Conservation (phyloP, 2,797 vertebrate species). For the Poeciliopsis infans region DNA sequence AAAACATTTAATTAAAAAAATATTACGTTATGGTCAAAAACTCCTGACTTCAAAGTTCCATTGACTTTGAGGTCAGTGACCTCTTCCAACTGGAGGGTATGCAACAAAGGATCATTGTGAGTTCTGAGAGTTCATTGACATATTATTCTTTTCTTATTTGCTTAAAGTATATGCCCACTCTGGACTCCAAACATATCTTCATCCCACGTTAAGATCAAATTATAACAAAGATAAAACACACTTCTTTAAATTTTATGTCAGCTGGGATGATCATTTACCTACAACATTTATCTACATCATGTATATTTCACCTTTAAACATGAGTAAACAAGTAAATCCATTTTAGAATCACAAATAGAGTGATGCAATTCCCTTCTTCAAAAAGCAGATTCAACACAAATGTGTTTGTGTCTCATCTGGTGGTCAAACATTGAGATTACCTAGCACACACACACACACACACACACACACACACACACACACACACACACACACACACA, state of each 20-base stretch:
- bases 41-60: background rate
- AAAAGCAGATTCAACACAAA: slow-evolving; percentile 14
- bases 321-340: background rate
- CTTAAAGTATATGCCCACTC: background rate
- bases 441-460: background rate
- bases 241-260: background rate
- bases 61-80: background rate
- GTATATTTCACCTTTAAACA: background rate
- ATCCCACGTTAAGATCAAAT: background rate
- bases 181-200: background rate
- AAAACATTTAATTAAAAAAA: background rate
- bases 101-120: background rate
- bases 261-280: background rate
- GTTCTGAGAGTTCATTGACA: background rate
- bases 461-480: too few species aligned
- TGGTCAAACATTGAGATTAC: slow-evolving; percentile 63
- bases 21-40: background rate
- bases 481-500: background rate
- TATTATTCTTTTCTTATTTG: background rate
- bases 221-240: background rate
- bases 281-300: background rate
- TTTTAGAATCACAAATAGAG: background rate
- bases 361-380: background rate
- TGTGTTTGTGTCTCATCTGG: slow-evolving; percentile 71
- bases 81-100: background rate